These are phyloP conservation scores for Takifugu rubripes DNA, from an alignment of 2,797 vertebrate species.

Conservation along the genomic window DNA sequence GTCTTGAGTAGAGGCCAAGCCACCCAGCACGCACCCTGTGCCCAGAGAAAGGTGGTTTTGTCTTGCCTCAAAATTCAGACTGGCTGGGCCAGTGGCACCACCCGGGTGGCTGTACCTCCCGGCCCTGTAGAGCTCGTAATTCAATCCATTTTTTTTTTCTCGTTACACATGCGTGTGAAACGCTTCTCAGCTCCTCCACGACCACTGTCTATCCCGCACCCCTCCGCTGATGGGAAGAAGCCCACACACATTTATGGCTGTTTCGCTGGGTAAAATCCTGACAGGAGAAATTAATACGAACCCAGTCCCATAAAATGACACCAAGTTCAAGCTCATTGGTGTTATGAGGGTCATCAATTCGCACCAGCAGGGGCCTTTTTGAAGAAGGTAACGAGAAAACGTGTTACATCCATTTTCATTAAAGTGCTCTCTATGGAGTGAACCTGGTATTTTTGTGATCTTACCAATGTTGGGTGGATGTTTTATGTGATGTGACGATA, in stretches of 20 bases:
- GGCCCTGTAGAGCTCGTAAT: constrained; percentile 68
- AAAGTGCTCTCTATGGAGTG: not conserved
- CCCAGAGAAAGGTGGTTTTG: constrained; percentile 80
- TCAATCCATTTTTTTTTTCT: constrained; percentile 55
- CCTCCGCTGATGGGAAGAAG: constrained; percentile 49
- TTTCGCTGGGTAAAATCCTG: not conserved
- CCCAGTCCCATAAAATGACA: too few species aligned
- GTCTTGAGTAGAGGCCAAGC: constrained; percentile 68
- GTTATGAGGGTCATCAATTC: too few species aligned
- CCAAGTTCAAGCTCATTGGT: too few species aligned
- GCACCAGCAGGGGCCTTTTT: not conserved
- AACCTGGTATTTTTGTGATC: constrained; percentile 36
- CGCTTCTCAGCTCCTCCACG: constrained; percentile 71
- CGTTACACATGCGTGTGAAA: constrained; percentile 58
- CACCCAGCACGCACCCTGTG: constrained; percentile 48
- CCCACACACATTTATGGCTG: constrained; percentile 51
- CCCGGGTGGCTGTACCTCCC: constrained; percentile 44
- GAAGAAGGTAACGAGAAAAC: not conserved
- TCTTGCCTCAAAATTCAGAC: constrained; percentile 67
- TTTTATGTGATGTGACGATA: constrained; percentile 34
- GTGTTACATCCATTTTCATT: constrained; percentile 6
- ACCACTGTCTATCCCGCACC: constrained; percentile 61
- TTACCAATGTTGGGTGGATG: constrained; percentile 27
- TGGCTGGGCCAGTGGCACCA: constrained; percentile 43
- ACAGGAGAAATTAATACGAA: too few species aligned